phyloP scores from a whole-genome alignment of 30 jellyfish, hydroid and myxozoan genomes.

The Rhopilema esculentum region DNA sequence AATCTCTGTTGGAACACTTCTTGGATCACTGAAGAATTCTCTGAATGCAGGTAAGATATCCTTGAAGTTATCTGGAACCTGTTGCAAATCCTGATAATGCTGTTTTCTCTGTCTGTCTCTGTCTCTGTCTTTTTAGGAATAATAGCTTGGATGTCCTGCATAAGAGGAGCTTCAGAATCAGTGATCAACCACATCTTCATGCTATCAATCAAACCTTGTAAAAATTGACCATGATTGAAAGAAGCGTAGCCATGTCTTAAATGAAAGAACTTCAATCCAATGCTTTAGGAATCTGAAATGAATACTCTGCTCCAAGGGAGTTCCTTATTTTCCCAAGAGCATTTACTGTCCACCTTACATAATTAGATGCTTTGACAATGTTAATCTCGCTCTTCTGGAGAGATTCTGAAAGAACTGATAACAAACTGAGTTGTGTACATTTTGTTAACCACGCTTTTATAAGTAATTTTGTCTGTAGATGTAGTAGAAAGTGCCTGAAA shows the following conservation, averaged over 20 bases:
- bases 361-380: conserved; percentile 49
- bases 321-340: conserved; percentile 52
- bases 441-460: conserved; percentile 39
- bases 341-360: conserved; percentile 44
- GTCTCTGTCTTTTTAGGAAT: conserved; percentile 48
- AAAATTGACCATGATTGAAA: conserved; percentile 52
- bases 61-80: conserved; percentile 35
- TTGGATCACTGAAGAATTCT: conserved; percentile 58
- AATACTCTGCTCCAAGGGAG: conserved; percentile 51
- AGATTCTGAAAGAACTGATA: conserved; percentile 50
- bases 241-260: conserved; percentile 53
- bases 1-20: conserved; percentile 32
- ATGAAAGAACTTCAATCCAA: conserved; percentile 26
- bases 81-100: conserved; percentile 47
- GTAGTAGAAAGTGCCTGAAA: conserved; percentile 42
- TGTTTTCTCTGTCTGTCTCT: conserved; percentile 62
- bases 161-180: conserved; percentile 42
- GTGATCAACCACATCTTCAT: conserved; percentile 27
- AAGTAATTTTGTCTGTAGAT: conserved; percentile 41
- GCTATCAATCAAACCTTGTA: conserved; percentile 49
- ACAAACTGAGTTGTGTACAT: conserved; percentile 63
- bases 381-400: conserved; percentile 46
- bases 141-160: conserved; percentile 34
- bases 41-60: conserved; percentile 46
- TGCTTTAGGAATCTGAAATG: conserved; percentile 45